These are phyloP conservation scores for Clarias platycephalus DNA, from an alignment of 2,797 vertebrate species.

Conservation along the genomic window DNA sequence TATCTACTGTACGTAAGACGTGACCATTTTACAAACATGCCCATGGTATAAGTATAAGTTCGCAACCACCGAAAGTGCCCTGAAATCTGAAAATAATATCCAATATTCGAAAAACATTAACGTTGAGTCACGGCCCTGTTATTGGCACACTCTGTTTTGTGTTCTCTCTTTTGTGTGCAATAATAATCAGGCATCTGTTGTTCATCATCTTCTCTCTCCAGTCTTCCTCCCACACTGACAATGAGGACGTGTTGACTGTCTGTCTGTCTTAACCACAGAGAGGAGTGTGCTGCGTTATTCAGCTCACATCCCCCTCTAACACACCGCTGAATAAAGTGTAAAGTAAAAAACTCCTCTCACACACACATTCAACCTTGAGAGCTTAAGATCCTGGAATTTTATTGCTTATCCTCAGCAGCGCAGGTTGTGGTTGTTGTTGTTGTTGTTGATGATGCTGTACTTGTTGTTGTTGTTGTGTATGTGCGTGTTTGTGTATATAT, in stretches of 20 bases:
- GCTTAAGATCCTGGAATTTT: slow-evolving; percentile 42
- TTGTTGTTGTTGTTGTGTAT: slow-evolving; percentile 25
- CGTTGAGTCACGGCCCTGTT: slow-evolving; percentile 1
- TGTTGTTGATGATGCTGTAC: slow-evolving; percentile 17
- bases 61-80: background rate
- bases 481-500: slow-evolving; percentile 33
- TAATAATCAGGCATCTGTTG: slow-evolving; percentile 41
- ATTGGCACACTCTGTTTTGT: slow-evolving; percentile 14
- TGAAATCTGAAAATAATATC: background rate
- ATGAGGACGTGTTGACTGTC: slow-evolving; percentile 39
- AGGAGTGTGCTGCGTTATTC: slow-evolving; percentile 35
- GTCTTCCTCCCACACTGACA: slow-evolving; percentile 30
- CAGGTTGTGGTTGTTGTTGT: slow-evolving; percentile 31
- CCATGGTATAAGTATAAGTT: background rate
- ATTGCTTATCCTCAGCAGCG: slow-evolving; percentile 44
- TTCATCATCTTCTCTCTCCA: slow-evolving; percentile 30
- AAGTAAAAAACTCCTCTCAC: slow-evolving; percentile 26
- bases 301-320: slow-evolving; percentile 32
- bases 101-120: background rate
- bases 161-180: slow-evolving; percentile 31
- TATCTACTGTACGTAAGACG: too few species aligned
- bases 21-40: background rate
- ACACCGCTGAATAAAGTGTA: slow-evolving; percentile 11
- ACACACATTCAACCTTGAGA: slow-evolving; percentile 53
- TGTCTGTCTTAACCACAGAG: slow-evolving; percentile 36